Conservation (phyloP, 2,888 invertebrate genomes). For the Apamea epomidion region DNA sequence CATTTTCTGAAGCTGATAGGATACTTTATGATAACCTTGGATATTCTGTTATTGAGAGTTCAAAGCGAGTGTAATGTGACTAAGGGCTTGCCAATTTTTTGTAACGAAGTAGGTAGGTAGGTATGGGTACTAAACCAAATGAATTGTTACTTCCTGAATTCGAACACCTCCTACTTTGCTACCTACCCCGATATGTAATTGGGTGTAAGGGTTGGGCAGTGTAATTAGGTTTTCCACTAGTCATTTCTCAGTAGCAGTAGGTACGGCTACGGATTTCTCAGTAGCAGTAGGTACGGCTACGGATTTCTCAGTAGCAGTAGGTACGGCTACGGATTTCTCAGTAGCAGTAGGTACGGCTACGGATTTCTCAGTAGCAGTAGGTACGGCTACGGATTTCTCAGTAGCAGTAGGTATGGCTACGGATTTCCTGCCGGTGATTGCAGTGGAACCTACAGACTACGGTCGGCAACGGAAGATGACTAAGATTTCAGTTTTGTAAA, state of each 20-base stretch:
- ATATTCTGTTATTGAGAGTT: neutral
- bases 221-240: neutral
- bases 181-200: neutral
- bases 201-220: neutral
- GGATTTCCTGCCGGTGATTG: neutral
- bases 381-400: neutral
- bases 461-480: neutral
- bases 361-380: neutral
- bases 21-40: neutral
- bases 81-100: neutral
- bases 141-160: constrained; percentile 16
- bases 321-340: neutral
- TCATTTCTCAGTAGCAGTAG: neutral
- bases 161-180: neutral
- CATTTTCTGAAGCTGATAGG: neutral
- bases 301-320: neutral
- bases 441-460: neutral
- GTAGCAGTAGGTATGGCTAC: neutral
- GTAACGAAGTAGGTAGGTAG: neutral
- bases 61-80: neutral
- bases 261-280: neutral
- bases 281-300: neutral
- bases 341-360: neutral
- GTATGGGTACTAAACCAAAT: neutral
- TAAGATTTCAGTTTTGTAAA: neutral